Conservation (phyloP, 2,888 invertebrate genomes). For the Luffia ferchaultella region DNA sequence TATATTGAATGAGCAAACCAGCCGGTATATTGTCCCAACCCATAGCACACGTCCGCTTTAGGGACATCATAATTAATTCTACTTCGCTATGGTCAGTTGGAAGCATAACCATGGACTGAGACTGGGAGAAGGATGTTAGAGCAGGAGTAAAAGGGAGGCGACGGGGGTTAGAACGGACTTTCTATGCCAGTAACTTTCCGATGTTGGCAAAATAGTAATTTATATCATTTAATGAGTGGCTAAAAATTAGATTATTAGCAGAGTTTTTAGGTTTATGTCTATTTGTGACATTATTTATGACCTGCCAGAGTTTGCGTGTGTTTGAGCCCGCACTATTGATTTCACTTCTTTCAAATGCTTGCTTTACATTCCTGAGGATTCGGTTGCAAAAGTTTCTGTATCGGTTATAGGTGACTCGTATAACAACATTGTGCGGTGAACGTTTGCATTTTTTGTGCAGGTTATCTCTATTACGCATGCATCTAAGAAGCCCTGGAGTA, state of each 20-base stretch:
- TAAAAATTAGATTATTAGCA: neutral
- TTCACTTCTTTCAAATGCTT: neutral
- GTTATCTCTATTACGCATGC: conserved; percentile 4
- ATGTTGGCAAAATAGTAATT: neutral
- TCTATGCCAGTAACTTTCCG: neutral
- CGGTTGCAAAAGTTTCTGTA: conserved; percentile 5
- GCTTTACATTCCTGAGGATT: neutral
- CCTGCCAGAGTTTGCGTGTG: neutral
- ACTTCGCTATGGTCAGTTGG: no score
- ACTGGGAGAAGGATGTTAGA: no score
- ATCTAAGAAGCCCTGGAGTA: conserved; percentile 2
- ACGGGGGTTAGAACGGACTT: no score
- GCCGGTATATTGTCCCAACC: conserved; percentile 9
- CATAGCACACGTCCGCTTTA: conserved; percentile 4
- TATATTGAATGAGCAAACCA: conserved; percentile 3
- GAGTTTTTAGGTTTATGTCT: neutral
- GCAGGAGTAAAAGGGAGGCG: no score
- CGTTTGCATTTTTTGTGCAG: conserved; percentile 3
- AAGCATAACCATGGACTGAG: no score
- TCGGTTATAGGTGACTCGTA: conserved; percentile 1
- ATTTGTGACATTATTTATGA: no score
- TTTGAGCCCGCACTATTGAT: conserved; percentile 1
- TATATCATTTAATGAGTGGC: neutral
- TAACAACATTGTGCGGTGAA: neutral
- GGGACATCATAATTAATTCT: conserved; percentile 4